These are phyloP conservation scores for Anolis sagrei DNA, from an alignment of 2,113 vertebrate genomes.

Conservation along the genomic window DNA sequence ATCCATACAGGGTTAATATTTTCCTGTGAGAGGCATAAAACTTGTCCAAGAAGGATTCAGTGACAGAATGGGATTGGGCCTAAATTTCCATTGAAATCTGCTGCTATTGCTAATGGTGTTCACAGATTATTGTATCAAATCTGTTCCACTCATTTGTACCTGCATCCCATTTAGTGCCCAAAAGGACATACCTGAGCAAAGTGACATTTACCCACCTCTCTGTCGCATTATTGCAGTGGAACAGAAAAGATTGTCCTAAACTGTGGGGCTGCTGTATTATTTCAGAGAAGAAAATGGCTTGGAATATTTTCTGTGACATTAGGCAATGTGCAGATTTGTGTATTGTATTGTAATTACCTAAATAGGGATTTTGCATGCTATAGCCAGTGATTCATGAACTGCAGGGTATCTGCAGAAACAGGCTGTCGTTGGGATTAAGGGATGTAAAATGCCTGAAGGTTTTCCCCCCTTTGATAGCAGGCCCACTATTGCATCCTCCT, in stretches of 20 bases:
- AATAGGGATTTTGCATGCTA: conserved; percentile 75
- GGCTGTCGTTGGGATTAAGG: conserved; percentile 74
- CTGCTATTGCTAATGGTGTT: background rate
- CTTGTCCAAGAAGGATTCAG: background rate
- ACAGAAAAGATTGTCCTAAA: conserved; percentile 31
- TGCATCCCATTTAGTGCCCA: background rate
- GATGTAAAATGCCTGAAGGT: conserved; percentile 73
- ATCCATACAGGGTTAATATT: background rate
- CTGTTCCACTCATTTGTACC: background rate
- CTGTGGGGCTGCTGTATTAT: conserved; percentile 5
- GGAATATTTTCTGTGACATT: conserved; percentile 66
- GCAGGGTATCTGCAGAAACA: conserved; percentile 72
- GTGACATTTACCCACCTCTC: conserved; percentile 23
- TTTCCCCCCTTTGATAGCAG: conserved; percentile 70
- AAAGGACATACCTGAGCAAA: conserved; percentile 17
- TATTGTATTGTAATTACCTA: conserved; percentile 74
- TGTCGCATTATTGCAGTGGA: conserved; percentile 21
- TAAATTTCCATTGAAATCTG: background rate
- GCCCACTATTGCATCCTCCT: conserved; percentile 64
- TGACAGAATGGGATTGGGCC: background rate
- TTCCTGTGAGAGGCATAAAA: background rate
- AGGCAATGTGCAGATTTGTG: conserved; percentile 69
- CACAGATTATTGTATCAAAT: background rate
- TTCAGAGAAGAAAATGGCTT: conserved; percentile 54
- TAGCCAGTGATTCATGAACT: conserved; percentile 73